Percentiles rank a stretch among this genome's conserved stretches.
phyloP scores from a whole-genome alignment of 2,797 vertebrate species.

The Micromesistius poutassou region DNA sequence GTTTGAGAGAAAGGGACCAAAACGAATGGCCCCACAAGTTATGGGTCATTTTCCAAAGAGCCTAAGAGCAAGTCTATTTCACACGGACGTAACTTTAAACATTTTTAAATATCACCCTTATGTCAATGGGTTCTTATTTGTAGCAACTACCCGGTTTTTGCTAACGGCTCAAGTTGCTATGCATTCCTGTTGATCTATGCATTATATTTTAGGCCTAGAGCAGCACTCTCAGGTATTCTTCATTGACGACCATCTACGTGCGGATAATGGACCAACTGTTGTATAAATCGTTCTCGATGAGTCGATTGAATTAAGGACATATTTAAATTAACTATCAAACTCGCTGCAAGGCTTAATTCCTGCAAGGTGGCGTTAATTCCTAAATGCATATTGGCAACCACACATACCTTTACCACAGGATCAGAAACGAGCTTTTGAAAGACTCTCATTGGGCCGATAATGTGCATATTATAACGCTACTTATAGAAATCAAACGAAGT shows the following conservation, averaged over 20 bases:
- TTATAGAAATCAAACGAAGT: not conserved
- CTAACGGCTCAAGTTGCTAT: not conserved
- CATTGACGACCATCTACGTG: not conserved
- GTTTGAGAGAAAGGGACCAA: not conserved
- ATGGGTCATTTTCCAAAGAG: not conserved
- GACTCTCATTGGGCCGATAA: not conserved
- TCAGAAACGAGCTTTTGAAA: slow-evolving; percentile 9
- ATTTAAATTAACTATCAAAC: not conserved
- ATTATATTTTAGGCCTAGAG: not conserved
- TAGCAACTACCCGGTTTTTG: not conserved
- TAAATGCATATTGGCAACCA: not conserved
- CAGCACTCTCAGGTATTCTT: not conserved
- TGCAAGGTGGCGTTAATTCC: not conserved
- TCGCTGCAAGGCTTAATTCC: not conserved
- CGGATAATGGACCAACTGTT: not conserved
- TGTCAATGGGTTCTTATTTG: not conserved
- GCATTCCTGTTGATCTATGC: not conserved
- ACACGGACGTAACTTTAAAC: not conserved
- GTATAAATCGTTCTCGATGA: not conserved
- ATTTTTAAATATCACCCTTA: too few species aligned
- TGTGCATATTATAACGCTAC: not conserved
- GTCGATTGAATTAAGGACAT: not conserved
- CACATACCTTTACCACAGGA: not conserved
- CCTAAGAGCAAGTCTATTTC: not conserved
- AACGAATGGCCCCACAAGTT: not conserved